A percentile compares a stretch with the other conserved stretches of the same genome.
These are phyloP conservation scores for Nasonia longicornis DNA, from an alignment of 1,140 invertebrate genomes.

Conservation along the genomic window DNA sequence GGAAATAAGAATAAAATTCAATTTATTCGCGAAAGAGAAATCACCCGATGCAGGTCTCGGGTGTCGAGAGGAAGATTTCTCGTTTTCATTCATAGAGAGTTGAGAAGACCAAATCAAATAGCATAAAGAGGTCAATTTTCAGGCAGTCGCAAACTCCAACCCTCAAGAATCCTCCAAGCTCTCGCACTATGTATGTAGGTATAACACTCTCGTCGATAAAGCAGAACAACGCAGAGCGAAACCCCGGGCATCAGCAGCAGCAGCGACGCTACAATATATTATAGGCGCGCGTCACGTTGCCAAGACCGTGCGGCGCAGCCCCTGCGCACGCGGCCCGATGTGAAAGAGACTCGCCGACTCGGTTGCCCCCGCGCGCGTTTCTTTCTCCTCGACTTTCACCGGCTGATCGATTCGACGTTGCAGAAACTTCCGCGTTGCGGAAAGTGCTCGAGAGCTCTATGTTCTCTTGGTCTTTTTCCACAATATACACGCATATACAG, in stretches of 20 bases:
- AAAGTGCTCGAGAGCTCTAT: neutral
- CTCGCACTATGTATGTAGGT: too few species aligned
- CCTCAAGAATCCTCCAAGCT: too few species aligned
- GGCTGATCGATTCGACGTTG: slow-evolving; percentile 35
- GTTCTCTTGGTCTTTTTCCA: slow-evolving; percentile 5
- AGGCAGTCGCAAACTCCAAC: too few species aligned
- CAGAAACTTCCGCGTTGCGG: slow-evolving; percentile 37
- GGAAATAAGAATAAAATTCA: too few species aligned
- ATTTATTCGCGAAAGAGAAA: too few species aligned
- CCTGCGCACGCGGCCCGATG: slow-evolving; percentile 10
- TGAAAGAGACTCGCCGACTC: slow-evolving; percentile 8
- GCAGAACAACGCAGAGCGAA: slow-evolving; percentile 17
- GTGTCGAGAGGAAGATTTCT: too few species aligned
- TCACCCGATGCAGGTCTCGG: too few species aligned
- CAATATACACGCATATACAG: too few species aligned
- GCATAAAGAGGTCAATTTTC: too few species aligned
- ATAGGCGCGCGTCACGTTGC: slow-evolving; percentile 26
- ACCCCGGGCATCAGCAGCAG: slow-evolving; percentile 2
- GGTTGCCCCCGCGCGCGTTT: slow-evolving; percentile 12
- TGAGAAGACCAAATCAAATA: too few species aligned
- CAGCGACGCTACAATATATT: too few species aligned
- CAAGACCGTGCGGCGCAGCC: slow-evolving; percentile 26
- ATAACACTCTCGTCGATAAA: slow-evolving; percentile 13
- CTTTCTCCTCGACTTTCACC: slow-evolving; percentile 40
- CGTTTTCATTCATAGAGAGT: too few species aligned